These are phyloP conservation scores for Escarpia spicata DNA, from an alignment of 2,888 invertebrate genomes.

Conservation along the genomic window DNA sequence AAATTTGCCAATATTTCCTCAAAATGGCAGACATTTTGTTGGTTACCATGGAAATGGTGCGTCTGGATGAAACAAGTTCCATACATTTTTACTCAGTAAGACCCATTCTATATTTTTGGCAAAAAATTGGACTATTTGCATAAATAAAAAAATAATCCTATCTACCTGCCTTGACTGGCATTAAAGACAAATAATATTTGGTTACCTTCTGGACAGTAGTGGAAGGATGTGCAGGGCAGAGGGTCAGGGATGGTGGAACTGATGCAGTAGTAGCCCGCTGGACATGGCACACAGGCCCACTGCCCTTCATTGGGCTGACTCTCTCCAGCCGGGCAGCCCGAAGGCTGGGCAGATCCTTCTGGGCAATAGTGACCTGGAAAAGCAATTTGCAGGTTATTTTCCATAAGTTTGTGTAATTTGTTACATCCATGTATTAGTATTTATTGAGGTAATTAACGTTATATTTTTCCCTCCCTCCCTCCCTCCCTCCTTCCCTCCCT, in stretches of 20 bases:
- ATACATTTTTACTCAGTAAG: too few species aligned
- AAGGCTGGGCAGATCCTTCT: slow-evolving; percentile 52
- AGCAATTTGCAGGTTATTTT: background rate
- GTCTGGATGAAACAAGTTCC: too few species aligned
- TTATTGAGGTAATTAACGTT: too few species aligned
- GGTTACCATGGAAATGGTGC: too few species aligned
- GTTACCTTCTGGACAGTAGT: slow-evolving; percentile 59
- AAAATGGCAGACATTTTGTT: too few species aligned
- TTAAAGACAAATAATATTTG: background rate
- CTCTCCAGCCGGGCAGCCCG: slow-evolving; percentile 53
- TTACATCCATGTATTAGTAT: background rate
- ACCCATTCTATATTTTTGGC: too few species aligned
- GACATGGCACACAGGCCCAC: slow-evolving; percentile 55
- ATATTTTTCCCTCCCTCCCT: too few species aligned
- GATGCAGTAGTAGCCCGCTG: slow-evolving; percentile 59
- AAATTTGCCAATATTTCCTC: too few species aligned
- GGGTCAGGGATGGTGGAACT: slow-evolving; percentile 50
- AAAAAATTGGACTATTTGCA: too few species aligned
- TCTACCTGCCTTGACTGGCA: too few species aligned
- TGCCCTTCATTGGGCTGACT: slow-evolving; percentile 52
- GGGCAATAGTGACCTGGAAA: slow-evolving; percentile 51
- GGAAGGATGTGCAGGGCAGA: slow-evolving; percentile 53
- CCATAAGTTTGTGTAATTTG: background rate
- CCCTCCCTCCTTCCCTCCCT: too few species aligned
- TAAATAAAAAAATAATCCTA: too few species aligned